Evolutionary conservation across 2,113 vertebrate species (phyloP).

Genomic region (Synodontis membranacea): DNA sequence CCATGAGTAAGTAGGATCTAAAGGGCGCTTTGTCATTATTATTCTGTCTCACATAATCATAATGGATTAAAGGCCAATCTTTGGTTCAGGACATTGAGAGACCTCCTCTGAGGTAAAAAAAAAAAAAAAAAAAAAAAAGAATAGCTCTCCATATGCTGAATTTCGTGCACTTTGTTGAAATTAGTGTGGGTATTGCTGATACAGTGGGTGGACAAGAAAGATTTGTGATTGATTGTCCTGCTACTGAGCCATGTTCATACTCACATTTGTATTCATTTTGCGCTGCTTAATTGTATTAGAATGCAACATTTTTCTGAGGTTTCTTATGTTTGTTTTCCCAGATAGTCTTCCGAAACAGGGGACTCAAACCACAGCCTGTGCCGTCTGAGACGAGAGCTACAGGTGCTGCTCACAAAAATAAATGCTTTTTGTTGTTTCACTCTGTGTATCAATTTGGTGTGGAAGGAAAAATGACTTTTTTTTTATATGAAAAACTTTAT

Average conservation of each 20-base stretch:
- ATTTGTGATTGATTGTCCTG: conserved; percentile 28
- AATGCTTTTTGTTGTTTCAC: conserved; percentile 10
- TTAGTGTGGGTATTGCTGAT: background rate
- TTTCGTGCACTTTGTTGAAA: conserved; percentile 14
- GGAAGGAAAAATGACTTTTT: background rate
- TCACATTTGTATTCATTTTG: background rate
- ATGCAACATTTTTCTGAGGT: background rate
- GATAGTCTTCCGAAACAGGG: background rate
- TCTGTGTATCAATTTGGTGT: background rate
- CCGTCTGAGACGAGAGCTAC: background rate
- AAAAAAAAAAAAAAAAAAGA: no score
- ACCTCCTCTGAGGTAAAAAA: background rate
- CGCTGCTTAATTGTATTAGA: conserved; percentile 6
- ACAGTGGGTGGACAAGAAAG: background rate
- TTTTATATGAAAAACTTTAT: no score
- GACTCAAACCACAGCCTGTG: background rate
- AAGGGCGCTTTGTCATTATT: conserved; percentile 44
- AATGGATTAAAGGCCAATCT: conserved; percentile 34
- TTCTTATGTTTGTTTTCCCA: background rate
- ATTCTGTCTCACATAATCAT: conserved; percentile 41
- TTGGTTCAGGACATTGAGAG: background rate
- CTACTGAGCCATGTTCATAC: background rate
- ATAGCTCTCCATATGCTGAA: background rate
- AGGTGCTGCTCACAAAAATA: background rate
- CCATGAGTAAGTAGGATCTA: conserved; percentile 24